Conservation (phyloP, 2,797 vertebrate species). For the Tarsius wallacei region DNA sequence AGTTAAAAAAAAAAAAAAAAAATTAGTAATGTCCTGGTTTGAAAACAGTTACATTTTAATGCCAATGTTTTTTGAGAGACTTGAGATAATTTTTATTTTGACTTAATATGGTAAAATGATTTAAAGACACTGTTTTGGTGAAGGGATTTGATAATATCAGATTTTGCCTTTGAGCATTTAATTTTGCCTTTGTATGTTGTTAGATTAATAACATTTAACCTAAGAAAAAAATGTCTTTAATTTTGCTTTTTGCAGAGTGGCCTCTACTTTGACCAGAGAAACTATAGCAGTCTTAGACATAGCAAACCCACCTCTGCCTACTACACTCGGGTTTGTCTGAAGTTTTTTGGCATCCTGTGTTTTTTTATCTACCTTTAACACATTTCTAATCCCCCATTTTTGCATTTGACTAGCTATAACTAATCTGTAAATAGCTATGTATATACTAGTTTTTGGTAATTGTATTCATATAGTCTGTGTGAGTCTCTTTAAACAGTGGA, state of each 20-base stretch:
- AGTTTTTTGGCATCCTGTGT: constrained; percentile 40
- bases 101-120: background rate
- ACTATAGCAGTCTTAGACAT: constrained; percentile 95
- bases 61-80: background rate
- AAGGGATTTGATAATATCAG: background rate
- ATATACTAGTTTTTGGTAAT: constrained; percentile 43
- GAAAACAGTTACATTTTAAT: constrained; percentile 57
- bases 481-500: constrained; percentile 11
- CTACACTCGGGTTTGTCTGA: constrained; percentile 90
- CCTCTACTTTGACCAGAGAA: constrained; percentile 97
- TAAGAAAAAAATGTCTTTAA: constrained; percentile 75
- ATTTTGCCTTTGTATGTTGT: background rate
- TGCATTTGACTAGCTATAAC: constrained; percentile 63
- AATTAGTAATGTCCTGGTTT: constrained; percentile 56
- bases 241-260: constrained; percentile 93
- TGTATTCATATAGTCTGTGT: background rate
- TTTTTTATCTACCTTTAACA: constrained; percentile 44
- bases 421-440: constrained; percentile 54
- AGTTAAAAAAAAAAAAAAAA: constrained; percentile 56
- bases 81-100: constrained; percentile 11
- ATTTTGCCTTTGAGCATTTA: constrained; percentile 25
- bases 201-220: constrained; percentile 44
- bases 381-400: constrained; percentile 53
- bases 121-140: constrained; percentile 38
- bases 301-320: constrained; percentile 92